Evolutionary conservation across 2,888 invertebrate genomes (phyloP), one percentile per base, ranked within the genome.

Genomic region (Scaptomyza cyrtandrae): DNA sequence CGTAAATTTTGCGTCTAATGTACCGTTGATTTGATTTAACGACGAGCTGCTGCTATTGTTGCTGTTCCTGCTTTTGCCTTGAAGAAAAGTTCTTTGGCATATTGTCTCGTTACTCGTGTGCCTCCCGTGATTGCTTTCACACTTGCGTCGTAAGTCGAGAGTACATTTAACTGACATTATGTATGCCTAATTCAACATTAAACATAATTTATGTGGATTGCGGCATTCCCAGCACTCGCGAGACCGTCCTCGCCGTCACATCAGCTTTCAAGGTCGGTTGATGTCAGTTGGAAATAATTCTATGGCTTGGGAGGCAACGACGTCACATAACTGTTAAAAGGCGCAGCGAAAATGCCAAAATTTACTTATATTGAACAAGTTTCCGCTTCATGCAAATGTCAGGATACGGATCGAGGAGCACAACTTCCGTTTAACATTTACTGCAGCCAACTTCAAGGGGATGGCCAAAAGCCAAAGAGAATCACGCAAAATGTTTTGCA

Each of bases 1-100:
- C 55, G 67, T 64, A 56, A 65, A 66, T 64, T 64, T 53, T 27
- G 55, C 54, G 70, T 59, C 71, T 81, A 85, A 81, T 81, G 79
- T 83, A 73, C 50, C 84, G 73, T 67, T 86, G 78, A 82, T 82
- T 88, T 88, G 81, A 82, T 82, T 88, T 88, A 63, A 77, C 70
- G 66, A 86, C 62, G 54, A 60, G 13, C 33, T 48, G 49, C n/a
- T 31, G 19, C 24, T 44, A 11, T 6, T 43, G 43, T 6, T 16
- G 9, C 16, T 16, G 31, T n/a, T 61, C 19, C 4, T 43, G 16
- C 41, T 37, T 0, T 10, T 33, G 10, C 13, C 33, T 19, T 9
- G 3, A 6, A 10, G 16, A 13, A n/a, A n/a, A n/a, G n/a, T 33
- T n/a, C 35, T n/a, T n/a, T 31, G 69, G 39, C 48, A 62, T 43